Evolutionary conservation across 2,113 vertebrate species (phyloP).

Genomic region (Natator depressus): DNA sequence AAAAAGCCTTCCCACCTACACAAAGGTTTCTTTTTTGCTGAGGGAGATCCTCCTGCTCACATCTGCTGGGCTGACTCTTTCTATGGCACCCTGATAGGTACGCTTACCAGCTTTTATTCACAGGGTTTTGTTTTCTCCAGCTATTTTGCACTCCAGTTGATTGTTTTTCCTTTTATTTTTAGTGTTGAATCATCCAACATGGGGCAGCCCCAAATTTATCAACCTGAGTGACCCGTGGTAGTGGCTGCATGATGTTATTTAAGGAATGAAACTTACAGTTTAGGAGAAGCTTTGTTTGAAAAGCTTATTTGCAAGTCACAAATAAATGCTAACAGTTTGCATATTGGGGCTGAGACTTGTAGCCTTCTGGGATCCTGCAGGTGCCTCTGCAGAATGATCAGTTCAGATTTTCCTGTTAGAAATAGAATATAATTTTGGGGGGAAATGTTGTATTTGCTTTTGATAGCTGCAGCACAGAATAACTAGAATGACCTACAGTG

Average conservation of each 20-base stretch:
- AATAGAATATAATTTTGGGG: neutral
- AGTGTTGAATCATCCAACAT: neutral
- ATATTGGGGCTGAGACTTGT: neutral
- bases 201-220: neutral
- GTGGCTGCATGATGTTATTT: neutral
- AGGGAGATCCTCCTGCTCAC: neutral
- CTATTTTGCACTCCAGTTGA: neutral
- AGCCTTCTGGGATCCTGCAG: neutral
- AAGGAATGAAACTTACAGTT: neutral
- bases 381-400: too few species aligned
- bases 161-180: neutral
- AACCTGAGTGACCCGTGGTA: neutral
- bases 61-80: neutral
- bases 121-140: neutral
- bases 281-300: conserved; percentile 6
- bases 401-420: neutral
- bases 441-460: neutral
- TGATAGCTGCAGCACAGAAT: neutral
- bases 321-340: neutral
- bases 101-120: neutral
- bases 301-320: conserved; percentile 24
- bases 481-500: neutral
- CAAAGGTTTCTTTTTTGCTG: neutral
- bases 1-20: too few species aligned
- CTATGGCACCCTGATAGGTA: too few species aligned